Evolutionary conservation across 2,888 invertebrate genomes (phyloP), one percentile per base, ranked within the genome.

Genomic region (Acleris sparsana): DNA sequence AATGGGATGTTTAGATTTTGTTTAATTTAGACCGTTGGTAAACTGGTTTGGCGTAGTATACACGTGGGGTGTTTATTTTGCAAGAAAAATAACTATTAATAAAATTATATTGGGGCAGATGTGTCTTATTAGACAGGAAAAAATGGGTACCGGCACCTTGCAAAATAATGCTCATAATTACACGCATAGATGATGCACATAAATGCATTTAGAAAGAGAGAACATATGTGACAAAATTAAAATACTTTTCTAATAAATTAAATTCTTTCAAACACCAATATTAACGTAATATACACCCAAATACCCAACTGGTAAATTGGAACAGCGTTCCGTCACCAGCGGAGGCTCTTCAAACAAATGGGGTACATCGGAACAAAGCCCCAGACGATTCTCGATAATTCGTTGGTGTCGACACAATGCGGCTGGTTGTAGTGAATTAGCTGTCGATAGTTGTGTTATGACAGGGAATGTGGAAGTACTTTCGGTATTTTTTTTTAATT

Each of bases 301-400:
- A 49, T 49, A 49, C 3, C 49, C 20, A 7, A 49, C 17, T 9
- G 6, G 7, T 49, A 11, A 11, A 33, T 25, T 33, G 13, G 39
- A 39, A 18, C 20, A 49, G 49, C 20, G 49, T 9, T 18, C 18
- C 49, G 49, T 20, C 5, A 11, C 22, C 53, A 53, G 53, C 39
- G 53, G 39, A 33, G 53, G 39, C 39, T 39, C 17, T 53, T 18
- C 18, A 18, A 53, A 53, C 18, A 53, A 53, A 53, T 53, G 39
- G 25, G 53, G n/a, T 13, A 53, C 39, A 53, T 3, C 13, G 18
- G 17, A 33, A 53, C 53, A 53, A 53, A 53, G 53, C 53, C 53
- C 33, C 18, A 9, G 53, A 17, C 53, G n/a, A 29, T 17, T 53
- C 17, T 7, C 29, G 13, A 33, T 33, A 9, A 9, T 33, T 9